phyloP scores from a whole-genome alignment of 1,140 invertebrate species.

The Andricus grossulariae region DNA sequence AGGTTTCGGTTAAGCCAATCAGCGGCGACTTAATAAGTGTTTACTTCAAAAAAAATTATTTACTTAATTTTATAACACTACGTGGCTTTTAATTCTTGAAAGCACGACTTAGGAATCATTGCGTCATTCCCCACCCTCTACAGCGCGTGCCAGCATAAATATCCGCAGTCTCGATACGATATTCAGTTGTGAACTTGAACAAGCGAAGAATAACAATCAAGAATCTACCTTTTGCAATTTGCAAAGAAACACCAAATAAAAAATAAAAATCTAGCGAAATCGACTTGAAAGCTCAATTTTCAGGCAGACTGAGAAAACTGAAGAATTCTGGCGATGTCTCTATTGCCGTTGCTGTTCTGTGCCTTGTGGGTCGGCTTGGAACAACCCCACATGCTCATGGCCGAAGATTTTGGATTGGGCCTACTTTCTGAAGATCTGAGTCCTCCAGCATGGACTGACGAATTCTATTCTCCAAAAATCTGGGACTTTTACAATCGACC shows the following conservation, averaged over 20 bases:
- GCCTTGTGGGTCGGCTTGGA: constrained; percentile 70
- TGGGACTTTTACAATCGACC: constrained; percentile 54
- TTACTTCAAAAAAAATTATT: too few relatives aligned
- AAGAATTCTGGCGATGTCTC: constrained; percentile 45
- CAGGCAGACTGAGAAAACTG: background rate
- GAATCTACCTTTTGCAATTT: background rate
- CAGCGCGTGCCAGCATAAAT: background rate
- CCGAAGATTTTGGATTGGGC: constrained; percentile 64
- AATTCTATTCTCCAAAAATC: constrained; percentile 33
- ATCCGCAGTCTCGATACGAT: background rate
- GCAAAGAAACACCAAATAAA: background rate
- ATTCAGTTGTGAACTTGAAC: background rate
- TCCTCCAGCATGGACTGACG: constrained; percentile 32
- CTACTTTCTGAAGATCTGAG: constrained; percentile 53
- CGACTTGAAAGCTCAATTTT: too few relatives aligned
- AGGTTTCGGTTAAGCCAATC: too few relatives aligned
- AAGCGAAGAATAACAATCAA: background rate
- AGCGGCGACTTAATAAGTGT: too few relatives aligned
- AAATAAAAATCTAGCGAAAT: background rate
- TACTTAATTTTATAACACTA: background rate
- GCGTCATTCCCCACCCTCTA: background rate
- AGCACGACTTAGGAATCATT: background rate
- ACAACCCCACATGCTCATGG: constrained; percentile 57
- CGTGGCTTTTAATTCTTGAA: background rate
- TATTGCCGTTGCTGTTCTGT: constrained; percentile 66